These are phyloP conservation scores for Drosophila rhopaloa DNA, from an alignment of 1,140 invertebrate genomes.

Conservation along the genomic window DNA sequence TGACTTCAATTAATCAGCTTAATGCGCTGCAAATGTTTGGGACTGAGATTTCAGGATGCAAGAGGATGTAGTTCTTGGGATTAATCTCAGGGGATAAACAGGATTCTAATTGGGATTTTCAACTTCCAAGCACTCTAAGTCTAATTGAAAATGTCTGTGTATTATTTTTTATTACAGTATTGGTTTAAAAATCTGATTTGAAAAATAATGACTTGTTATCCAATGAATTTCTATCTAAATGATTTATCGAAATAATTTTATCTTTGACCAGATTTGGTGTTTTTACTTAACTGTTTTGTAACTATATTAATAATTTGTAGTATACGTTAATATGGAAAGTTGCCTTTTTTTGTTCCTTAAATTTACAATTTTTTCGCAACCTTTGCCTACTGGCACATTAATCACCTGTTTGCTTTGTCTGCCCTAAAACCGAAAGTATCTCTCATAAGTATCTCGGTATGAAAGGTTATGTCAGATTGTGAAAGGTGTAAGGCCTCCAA, in stretches of 20 bases:
- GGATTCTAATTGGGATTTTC: conserved; percentile 25
- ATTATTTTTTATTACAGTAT: too few relatives aligned
- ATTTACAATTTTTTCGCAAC: not conserved
- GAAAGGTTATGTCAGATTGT: conserved; percentile 54
- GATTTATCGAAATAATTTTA: too few relatives aligned
- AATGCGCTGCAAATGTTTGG: conserved; percentile 57
- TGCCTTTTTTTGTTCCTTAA: too few relatives aligned
- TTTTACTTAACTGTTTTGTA: too few relatives aligned
- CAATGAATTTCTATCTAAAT: too few relatives aligned
- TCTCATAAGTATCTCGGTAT: not conserved
- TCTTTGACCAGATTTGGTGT: too few relatives aligned
- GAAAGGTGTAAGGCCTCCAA: conserved; percentile 58
- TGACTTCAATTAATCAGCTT: conserved; percentile 81
- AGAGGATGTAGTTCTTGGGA: conserved; percentile 23
- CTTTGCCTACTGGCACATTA: not conserved
- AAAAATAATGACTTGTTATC: too few relatives aligned
- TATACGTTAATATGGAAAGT: too few relatives aligned
- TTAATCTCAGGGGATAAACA: conserved; percentile 29
- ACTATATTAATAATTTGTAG: too few relatives aligned
- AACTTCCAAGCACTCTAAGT: not conserved
- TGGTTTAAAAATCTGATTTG: too few relatives aligned
- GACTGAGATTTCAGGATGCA: conserved; percentile 63
- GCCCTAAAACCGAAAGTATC: conserved; percentile 25
- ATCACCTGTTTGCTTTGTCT: conserved; percentile 5
- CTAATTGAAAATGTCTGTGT: not conserved